These are phyloP conservation scores for Dipus sagitta DNA, from an alignment of 2,797 vertebrate species.

Conservation along the genomic window DNA sequence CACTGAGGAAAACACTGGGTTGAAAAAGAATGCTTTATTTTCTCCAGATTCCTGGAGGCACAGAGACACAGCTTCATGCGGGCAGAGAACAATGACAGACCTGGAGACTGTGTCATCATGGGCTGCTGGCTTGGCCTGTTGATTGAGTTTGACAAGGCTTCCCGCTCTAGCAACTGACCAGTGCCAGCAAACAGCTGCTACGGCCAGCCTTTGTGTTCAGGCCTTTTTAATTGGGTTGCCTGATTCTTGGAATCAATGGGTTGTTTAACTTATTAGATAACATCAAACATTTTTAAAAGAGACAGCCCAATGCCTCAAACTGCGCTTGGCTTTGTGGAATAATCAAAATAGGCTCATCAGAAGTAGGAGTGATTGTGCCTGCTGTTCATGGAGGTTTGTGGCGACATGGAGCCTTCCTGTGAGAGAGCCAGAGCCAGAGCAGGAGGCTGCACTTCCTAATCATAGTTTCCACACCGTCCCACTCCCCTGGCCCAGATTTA, in stretches of 20 bases:
- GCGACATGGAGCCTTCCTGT: neutral
- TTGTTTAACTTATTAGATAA: conserved; percentile 73
- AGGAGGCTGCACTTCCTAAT: neutral
- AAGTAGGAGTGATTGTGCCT: neutral
- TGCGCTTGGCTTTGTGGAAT: conserved; percentile 18
- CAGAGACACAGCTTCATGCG: neutral
- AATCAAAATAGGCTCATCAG: neutral
- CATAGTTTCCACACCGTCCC: neutral
- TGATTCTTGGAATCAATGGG: conserved; percentile 55
- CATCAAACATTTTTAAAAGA: conserved; percentile 62
- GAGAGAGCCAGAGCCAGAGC: neutral
- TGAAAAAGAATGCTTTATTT: conserved; percentile 46
- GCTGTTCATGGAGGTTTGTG: neutral
- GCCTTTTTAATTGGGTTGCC: conserved; percentile 65
- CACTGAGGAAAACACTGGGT: conserved; percentile 16
- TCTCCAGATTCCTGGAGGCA: conserved; percentile 53
- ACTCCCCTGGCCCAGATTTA: neutral
- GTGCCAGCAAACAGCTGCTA: conserved; percentile 69
- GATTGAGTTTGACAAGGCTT: conserved; percentile 75
- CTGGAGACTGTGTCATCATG: conserved; percentile 31
- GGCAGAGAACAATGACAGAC: conserved; percentile 52
- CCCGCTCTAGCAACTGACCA: conserved; percentile 69
- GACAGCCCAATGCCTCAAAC: conserved; percentile 14
- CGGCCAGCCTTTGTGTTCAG: conserved; percentile 61
- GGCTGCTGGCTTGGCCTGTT: conserved; percentile 43